Evolutionary conservation across 37 sponge, comb jelly and placozoan genomes (phyloP).

Genomic region (Lycopodina hypogea): DNA sequence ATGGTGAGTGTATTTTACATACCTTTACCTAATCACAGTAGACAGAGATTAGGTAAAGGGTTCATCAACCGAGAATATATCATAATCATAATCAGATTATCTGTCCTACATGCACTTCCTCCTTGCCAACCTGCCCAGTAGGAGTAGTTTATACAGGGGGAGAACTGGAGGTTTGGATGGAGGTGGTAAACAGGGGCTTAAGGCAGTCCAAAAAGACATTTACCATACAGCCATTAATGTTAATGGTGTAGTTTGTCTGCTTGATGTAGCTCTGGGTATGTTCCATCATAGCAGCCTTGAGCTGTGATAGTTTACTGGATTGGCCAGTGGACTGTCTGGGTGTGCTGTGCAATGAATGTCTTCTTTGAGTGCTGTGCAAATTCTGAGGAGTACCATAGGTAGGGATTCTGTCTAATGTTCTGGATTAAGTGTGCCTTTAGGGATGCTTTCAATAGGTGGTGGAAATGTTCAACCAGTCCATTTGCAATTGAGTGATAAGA

Average conservation of each 20-base stretch:
- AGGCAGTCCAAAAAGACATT: conserved; percentile 62
- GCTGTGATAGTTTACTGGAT: conserved; percentile 36
- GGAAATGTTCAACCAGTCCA: conserved; percentile 61
- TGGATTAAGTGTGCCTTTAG: conserved; percentile 47
- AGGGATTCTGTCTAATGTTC: conserved; percentile 50
- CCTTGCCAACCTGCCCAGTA: no score
- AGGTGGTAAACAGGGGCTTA: no score
- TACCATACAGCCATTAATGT: conserved; percentile 34
- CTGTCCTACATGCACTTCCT: no score
- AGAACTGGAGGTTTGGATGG: no score
- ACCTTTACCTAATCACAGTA: no score
- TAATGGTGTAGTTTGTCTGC: conserved; percentile 49
- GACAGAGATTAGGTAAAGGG: no score
- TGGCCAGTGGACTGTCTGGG: conserved; percentile 3
- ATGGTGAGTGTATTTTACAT: no score
- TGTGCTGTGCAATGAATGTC: conserved; percentile 48
- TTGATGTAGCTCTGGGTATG: conserved; percentile 31
- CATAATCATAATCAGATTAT: no score
- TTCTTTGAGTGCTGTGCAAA: conserved; percentile 57
- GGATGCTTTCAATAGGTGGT: conserved; percentile 58
- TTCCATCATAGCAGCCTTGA: conserved; percentile 29
- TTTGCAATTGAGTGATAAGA: conserved; percentile 61
- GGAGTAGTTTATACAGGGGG: no score
- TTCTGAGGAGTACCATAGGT: conserved; percentile 59
- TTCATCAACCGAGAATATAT: no score